Base-by-base conservation (phyloP, 2,888 invertebrate genomes). In the Pristionchus fissidentatus region DNA sequence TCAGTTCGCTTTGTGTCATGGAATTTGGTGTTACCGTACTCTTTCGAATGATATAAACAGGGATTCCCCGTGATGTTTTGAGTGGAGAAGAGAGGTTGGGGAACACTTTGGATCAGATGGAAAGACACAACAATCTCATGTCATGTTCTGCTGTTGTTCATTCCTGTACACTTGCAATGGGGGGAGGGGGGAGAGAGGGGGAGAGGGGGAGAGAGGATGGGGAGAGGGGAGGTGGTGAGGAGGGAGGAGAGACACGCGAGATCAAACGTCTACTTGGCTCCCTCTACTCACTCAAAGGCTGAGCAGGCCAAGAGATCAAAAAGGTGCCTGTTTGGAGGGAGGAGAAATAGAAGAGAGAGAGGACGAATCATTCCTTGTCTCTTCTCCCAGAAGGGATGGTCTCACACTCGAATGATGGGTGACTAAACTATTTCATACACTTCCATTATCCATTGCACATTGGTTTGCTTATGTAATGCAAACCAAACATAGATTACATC, bases 271-370 rank as follows among this genome's bases (percentile, higher is more conserved):
- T 35, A 66, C 35, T 66, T 66, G 32, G 38, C 66, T 66, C 66
- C 26, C 66, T 26, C 66, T 35, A 15, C 66, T 57, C 57, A n/a
- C 57, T 57, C 52, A 78, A 78, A 78, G 52, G 32, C 29, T 52
- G 52, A 78, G 19, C 78, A 52, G 78, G 55, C 78, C 78, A 78
- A 78, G 55, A 78, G 78, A 78, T 78, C 78, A 78, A 78, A 78
- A 78, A 52, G 78, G 55, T 78, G 78, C 78, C n/a, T 78, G 49
- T 49, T 22, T 78, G 35, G 35, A 32, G 35, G 15, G 78, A 52
- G 52, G n/a, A 41, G n/a, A 78, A 35, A 52, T 22, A 52, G 35
- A n/a, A 52, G 55, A 29, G n/a, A 29, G 26, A 29, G 29, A 32
- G 41, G 13, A 41, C 41, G 46, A 43, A 57, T 57, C 57, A 57